Evolutionary conservation across 37 sponge, comb jelly and placozoan species (phyloP).

Genomic region (Tethya wilhelma): DNA sequence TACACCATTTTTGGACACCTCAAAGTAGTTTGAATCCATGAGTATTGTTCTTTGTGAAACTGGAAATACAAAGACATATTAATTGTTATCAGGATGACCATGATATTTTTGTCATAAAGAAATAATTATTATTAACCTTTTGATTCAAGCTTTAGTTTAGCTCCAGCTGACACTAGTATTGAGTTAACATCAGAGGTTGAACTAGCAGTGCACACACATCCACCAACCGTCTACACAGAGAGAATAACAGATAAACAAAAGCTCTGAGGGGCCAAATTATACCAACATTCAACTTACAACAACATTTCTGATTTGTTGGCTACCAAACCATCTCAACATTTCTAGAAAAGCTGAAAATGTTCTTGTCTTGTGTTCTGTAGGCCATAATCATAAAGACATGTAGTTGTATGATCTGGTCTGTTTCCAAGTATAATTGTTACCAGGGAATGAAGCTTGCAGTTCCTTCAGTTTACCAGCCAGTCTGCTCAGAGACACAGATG

Average conservation of each 20-base stretch:
- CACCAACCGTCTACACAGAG: constrained; percentile 74
- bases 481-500: constrained; percentile 63
- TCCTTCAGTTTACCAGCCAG: constrained; percentile 43
- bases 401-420: too few relatives aligned
- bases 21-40: constrained; percentile 74
- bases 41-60: constrained; percentile 8
- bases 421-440: too few relatives aligned
- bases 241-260: not conserved
- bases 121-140: too few relatives aligned
- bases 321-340: constrained; percentile 91
- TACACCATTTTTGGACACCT: constrained; percentile 75
- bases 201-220: constrained; percentile 85
- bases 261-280: not conserved
- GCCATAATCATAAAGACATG: not conserved
- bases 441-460: constrained; percentile 49
- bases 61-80: too few relatives aligned
- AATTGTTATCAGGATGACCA: too few relatives aligned
- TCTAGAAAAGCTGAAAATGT: constrained; percentile 77
- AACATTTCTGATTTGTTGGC: constrained; percentile 87
- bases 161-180: constrained; percentile 64
- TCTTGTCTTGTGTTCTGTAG: constrained; percentile 66
- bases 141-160: constrained; percentile 61
- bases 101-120: too few relatives aligned
- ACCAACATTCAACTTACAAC: too few relatives aligned
- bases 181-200: constrained; percentile 92